Percentiles rank a stretch among this genome's conserved stretches.
phyloP scores from a whole-genome alignment of 2,113 vertebrate genomes.

The Ovibos moschatus region DNA sequence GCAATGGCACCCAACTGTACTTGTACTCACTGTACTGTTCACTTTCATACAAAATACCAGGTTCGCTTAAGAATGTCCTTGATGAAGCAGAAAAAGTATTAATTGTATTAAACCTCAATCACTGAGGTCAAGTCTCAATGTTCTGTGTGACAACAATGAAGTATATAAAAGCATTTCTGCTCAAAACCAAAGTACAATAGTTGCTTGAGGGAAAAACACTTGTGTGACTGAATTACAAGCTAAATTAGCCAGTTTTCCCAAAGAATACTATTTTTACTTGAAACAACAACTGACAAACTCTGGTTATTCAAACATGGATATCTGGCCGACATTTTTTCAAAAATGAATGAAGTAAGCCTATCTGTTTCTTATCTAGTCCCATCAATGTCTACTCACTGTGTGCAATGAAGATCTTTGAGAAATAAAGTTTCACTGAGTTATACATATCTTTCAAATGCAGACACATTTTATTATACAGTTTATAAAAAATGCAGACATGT shows the following conservation, averaged over 20 bases:
- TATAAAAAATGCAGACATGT: background rate
- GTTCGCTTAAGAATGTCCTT: background rate
- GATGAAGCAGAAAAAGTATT: background rate
- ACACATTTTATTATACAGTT: background rate
- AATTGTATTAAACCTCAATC: background rate
- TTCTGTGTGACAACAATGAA: background rate
- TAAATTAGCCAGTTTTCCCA: background rate
- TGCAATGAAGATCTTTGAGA: background rate
- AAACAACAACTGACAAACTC: background rate
- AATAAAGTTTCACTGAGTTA: background rate
- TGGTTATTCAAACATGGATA: background rate
- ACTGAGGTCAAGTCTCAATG: background rate
- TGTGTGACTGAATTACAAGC: background rate
- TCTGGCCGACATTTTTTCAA: background rate
- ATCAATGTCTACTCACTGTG: background rate
- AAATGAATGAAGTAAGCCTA: background rate
- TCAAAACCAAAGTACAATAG: background rate
- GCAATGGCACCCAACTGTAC: background rate
- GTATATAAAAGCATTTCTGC: background rate
- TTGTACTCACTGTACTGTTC: background rate
- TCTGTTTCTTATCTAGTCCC: background rate
- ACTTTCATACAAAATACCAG: background rate
- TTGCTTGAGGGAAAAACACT: background rate
- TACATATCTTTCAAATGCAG: background rate
- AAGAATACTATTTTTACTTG: background rate